These are phyloP conservation scores for Glareola pratincola DNA, from an alignment of 2,113 vertebrate species.

Conservation along the genomic window DNA sequence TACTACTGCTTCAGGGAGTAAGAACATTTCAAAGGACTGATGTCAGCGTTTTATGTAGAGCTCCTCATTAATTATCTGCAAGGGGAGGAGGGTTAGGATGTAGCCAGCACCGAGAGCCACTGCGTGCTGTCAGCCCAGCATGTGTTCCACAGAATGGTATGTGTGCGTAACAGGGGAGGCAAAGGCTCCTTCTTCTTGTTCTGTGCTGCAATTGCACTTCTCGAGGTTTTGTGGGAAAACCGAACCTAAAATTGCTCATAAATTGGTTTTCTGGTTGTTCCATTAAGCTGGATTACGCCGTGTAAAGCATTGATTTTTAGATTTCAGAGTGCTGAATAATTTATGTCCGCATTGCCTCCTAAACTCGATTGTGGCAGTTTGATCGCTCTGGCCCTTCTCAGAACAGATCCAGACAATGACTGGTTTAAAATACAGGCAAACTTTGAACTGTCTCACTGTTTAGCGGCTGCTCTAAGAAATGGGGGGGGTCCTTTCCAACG, in stretches of 20 bases:
- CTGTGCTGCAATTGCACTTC: background rate
- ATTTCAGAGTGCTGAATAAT: slow-evolving; percentile 38
- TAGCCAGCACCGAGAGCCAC: background rate
- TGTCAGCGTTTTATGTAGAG: background rate
- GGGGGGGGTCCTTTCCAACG: background rate
- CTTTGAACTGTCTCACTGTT: background rate
- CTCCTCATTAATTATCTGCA: background rate
- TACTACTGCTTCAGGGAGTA: background rate
- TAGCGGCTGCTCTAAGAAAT: background rate
- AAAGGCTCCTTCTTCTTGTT: background rate
- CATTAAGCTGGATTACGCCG: background rate
- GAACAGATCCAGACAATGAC: background rate
- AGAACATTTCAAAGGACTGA: background rate
- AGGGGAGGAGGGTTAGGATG: background rate
- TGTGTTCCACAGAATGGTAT: rapidly evolving
- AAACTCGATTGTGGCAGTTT: background rate
- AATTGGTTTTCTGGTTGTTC: background rate
- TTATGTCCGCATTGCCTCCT: background rate
- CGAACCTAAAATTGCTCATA: background rate
- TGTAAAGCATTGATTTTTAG: background rate
- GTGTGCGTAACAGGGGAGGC: rapidly evolving
- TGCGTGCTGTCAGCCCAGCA: rapidly evolving
- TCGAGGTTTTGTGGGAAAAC: background rate
- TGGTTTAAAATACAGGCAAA: background rate
- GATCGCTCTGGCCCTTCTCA: background rate